phyloP scores from a whole-genome alignment of 30 jellyfish, hydroid and myxozoan species.

The Mastigias papua region DNA sequence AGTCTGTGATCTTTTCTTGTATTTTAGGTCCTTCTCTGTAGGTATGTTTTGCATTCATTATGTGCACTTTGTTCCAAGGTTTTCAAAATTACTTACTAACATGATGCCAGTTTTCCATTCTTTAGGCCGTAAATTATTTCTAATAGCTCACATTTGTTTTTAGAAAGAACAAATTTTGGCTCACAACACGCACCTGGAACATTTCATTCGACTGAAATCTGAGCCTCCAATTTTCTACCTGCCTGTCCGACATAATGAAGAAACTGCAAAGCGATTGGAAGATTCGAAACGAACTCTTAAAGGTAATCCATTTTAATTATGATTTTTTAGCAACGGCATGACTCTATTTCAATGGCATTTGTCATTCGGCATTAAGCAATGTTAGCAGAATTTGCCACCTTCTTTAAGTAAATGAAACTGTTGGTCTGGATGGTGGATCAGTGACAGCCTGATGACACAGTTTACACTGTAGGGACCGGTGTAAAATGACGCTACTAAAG shows the following conservation, averaged over 20 bases:
- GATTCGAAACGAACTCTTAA: conserved; percentile 67
- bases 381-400: no score
- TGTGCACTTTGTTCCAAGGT: no score
- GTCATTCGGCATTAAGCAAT: background rate
- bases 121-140: background rate
- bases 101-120: no score
- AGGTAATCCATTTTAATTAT: conserved; percentile 53
- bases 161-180: conserved; percentile 76
- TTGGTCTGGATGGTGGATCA: no score
- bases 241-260: conserved; percentile 91
- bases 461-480: no score
- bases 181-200: conserved; percentile 71
- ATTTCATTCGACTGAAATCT: conserved; percentile 77
- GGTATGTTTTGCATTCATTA: no score
- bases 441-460: no score
- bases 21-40: no score
- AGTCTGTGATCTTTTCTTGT: no score
- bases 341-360: background rate
- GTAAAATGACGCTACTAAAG: no score
- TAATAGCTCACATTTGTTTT: background rate
- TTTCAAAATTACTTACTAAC: no score
- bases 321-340: background rate
- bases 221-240: conserved; percentile 86
- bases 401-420: no score
- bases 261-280: conserved; percentile 70